Evolutionary conservation across 2,888 invertebrate genomes (phyloP).

Genomic region (Hemicrepidius hirtus): DNA sequence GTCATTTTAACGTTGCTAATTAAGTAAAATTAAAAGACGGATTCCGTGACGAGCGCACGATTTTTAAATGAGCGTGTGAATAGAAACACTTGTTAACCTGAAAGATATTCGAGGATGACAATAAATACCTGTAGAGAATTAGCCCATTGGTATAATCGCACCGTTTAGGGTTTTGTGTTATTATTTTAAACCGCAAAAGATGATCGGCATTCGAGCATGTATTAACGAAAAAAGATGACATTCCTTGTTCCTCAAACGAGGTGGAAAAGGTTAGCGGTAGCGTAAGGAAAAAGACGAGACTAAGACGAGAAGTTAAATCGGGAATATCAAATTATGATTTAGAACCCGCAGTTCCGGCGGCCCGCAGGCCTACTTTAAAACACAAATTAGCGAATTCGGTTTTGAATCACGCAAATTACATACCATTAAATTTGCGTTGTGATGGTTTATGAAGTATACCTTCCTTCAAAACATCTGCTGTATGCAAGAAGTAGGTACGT

Average conservation of each 20-base stretch:
- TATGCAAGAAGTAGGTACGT: slow-evolving; percentile 11
- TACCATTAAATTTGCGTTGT: slow-evolving; percentile 46
- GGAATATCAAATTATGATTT: slow-evolving; percentile 56
- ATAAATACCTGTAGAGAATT: slow-evolving; percentile 26
- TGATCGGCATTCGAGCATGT: slow-evolving; percentile 7
- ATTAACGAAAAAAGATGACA: slow-evolving; percentile 24
- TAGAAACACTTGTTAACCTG: slow-evolving; percentile 59
- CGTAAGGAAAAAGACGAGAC: neutral
- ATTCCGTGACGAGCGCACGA: slow-evolving; percentile 59
- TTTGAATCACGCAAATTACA: slow-evolving; percentile 56
- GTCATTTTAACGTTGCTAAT: slow-evolving; percentile 56
- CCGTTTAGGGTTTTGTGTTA: slow-evolving; percentile 17
- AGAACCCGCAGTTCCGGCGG: slow-evolving; percentile 58
- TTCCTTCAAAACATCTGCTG: slow-evolving; percentile 40
- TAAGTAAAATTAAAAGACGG: slow-evolving; percentile 61
- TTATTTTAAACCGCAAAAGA: slow-evolving; percentile 41
- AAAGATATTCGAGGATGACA: slow-evolving; percentile 48
- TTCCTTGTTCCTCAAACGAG: slow-evolving; percentile 6
- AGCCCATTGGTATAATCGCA: slow-evolving; percentile 25
- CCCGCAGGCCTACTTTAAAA: slow-evolving; percentile 52
- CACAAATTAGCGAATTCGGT: slow-evolving; percentile 56
- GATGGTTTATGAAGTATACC: slow-evolving; percentile 43
- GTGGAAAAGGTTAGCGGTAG: neutral
- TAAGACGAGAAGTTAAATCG: slow-evolving; percentile 31
- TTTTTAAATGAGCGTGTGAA: slow-evolving; percentile 61